Percentiles rank a stretch among this genome's conserved stretches.
Evolutionary conservation across 2,113 vertebrate genomes (phyloP).

Genomic region (Rhinopomastus cyanomelas): DNA sequence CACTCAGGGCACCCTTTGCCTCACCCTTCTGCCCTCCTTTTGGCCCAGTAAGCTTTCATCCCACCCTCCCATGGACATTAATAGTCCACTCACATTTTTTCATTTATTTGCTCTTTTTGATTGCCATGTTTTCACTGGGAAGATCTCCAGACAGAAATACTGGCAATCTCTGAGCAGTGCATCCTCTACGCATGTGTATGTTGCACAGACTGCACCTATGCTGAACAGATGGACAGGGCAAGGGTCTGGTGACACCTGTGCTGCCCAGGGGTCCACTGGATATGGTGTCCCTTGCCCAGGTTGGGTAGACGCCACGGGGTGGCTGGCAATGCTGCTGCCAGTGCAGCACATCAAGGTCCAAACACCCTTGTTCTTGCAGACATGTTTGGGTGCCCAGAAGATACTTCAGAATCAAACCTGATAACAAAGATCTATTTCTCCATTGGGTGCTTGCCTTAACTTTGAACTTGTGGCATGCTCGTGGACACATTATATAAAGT

Average conservation of each 20-base stretch:
- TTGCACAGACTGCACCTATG: not conserved
- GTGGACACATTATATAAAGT: not conserved
- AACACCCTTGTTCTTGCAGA: not conserved
- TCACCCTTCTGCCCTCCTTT: not conserved
- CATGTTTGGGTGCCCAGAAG: not conserved
- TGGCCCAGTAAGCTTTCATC: not conserved
- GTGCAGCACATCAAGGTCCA: not conserved
- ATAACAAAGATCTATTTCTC: not conserved
- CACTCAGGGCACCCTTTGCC: not conserved
- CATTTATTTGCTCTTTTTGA: not conserved
- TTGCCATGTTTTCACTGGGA: accelerated
- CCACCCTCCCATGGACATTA: accelerated
- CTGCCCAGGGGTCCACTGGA: not conserved
- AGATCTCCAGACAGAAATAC: not conserved
- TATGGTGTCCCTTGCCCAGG: not conserved
- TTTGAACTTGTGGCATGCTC: not conserved
- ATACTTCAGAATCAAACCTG: not conserved
- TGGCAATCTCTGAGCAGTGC: not conserved
- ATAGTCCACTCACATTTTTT: not conserved
- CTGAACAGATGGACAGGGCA: not conserved
- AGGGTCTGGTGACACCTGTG: not conserved
- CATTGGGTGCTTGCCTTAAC: not conserved
- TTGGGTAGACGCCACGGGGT: not conserved
- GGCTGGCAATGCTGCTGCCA: not conserved
- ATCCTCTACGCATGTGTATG: not conserved